A percentile compares a stretch with the other conserved stretches of the same genome.
Evolutionary conservation across 1,140 invertebrate genomes (phyloP).

Genomic region (Holotrichia oblita): DNA sequence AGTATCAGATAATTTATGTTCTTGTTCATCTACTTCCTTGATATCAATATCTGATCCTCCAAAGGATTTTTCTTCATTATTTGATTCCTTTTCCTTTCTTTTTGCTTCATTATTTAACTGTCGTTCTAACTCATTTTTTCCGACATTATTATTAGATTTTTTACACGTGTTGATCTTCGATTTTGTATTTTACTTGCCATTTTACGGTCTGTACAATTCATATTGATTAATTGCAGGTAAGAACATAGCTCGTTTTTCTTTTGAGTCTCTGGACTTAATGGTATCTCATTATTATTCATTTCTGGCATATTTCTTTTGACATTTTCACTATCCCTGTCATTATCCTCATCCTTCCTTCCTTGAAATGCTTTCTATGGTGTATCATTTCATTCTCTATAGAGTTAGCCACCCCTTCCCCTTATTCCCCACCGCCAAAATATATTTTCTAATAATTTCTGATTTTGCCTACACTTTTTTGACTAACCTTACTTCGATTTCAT

Average conservation of each 20-base stretch:
- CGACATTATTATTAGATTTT: conserved; percentile 50
- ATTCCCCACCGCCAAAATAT: background rate
- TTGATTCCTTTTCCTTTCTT: background rate
- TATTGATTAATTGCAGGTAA: conserved; percentile 55
- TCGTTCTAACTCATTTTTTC: conserved; percentile 49
- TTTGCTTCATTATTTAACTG: conserved; percentile 9
- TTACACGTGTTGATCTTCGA: conserved; percentile 53
- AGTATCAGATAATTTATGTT: background rate
- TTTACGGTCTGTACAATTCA: conserved; percentile 55
- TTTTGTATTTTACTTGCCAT: conserved; percentile 45
- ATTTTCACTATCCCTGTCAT: background rate
- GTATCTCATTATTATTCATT: conserved; percentile 31
- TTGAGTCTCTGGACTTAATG: conserved; percentile 53
- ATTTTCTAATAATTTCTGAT: too few species aligned
- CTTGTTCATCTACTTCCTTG: background rate
- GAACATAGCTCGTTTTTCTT: conserved; percentile 56
- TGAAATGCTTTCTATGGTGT: conserved; percentile 37
- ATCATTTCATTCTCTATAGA: background rate
- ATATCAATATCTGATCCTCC: background rate
- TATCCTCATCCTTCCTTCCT: conserved; percentile 12
- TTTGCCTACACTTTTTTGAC: too few species aligned
- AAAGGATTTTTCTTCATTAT: background rate
- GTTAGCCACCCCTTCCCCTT: conserved; percentile 16
- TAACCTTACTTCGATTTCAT: too few species aligned
- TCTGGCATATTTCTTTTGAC: conserved; percentile 24